These are phyloP conservation scores for Leptinotarsa haldemani DNA, from an alignment of 2,888 invertebrate species.

Conservation along the genomic window DNA sequence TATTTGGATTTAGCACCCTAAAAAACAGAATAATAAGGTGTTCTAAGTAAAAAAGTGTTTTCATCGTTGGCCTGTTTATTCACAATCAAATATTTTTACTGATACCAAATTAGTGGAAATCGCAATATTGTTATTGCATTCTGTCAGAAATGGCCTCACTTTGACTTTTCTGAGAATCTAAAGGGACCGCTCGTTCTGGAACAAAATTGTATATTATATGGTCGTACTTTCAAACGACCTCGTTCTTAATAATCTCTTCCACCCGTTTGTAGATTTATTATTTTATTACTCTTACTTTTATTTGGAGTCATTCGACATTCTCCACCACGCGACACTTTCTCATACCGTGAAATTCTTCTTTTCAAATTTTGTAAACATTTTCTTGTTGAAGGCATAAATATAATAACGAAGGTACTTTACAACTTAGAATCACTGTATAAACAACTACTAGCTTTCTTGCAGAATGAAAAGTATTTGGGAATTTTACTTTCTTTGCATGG, in stretches of 20 bases:
- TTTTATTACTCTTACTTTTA: slow-evolving; percentile 60
- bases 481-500: background rate
- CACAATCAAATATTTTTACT: background rate
- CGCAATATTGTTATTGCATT: background rate
- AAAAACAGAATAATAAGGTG: no score
- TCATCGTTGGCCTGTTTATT: no score
- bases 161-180: slow-evolving; percentile 1
- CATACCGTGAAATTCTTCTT: slow-evolving; percentile 33
- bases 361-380: slow-evolving; percentile 31
- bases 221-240: slow-evolving; percentile 45
- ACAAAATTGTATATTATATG: slow-evolving; percentile 3
- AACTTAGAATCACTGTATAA: background rate
- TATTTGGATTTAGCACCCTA: no score
- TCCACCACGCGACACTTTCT: slow-evolving; percentile 48
- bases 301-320: slow-evolving; percentile 37
- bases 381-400: slow-evolving; percentile 34
- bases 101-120: background rate
- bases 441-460: background rate
- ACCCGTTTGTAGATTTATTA: slow-evolving; percentile 43
- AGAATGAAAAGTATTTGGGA: background rate
- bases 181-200: background rate
- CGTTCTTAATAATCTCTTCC: slow-evolving; percentile 51
- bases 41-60: no score
- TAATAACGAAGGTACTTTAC: slow-evolving; percentile 30
- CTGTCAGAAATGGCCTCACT: background rate